Percentiles rank a stretch among this genome's conserved stretches.
These are phyloP conservation scores for Cancer borealis DNA, from an alignment of 2,888 invertebrate genomes.

Conservation along the genomic window DNA sequence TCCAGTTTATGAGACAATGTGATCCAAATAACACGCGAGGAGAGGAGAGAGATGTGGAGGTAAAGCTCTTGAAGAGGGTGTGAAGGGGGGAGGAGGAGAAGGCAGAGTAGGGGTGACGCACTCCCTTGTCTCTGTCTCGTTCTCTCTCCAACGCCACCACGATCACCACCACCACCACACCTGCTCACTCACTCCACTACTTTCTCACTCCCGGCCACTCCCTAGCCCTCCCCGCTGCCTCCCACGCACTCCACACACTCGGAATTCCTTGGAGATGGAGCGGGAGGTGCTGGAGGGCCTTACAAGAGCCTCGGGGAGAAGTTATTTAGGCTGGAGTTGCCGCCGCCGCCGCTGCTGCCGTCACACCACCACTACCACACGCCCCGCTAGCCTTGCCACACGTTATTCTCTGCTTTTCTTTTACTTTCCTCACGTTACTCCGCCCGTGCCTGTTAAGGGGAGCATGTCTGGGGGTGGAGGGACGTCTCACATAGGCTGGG, in stretches of 20 bases:
- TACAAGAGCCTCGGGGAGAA: slow-evolving; percentile 27
- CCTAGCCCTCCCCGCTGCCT: background rate
- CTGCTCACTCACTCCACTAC: slow-evolving; percentile 27
- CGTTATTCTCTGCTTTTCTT: slow-evolving; percentile 15
- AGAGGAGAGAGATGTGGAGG: slow-evolving; percentile 17
- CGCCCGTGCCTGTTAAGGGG: slow-evolving; percentile 24
- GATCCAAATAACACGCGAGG: slow-evolving; percentile 35
- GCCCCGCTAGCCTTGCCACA: slow-evolving; percentile 23
- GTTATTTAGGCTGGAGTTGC: slow-evolving; percentile 33
- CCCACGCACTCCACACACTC: slow-evolving; percentile 31
- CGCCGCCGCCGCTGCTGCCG: background rate
- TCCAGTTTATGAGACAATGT: slow-evolving; percentile 14
- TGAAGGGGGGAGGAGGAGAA: background rate
- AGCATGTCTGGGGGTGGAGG: slow-evolving; percentile 30
- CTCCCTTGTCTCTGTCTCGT: slow-evolving; percentile 31
- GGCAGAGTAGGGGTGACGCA: slow-evolving; percentile 24
- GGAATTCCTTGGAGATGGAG: slow-evolving; percentile 1
- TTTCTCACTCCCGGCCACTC: background rate
- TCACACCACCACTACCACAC: slow-evolving; percentile 41
- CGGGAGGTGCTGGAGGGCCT: background rate
- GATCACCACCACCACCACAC: slow-evolving; percentile 24
- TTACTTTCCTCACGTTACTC: slow-evolving; percentile 38
- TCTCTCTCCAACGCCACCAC: slow-evolving; percentile 32
- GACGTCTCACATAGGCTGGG: background rate
- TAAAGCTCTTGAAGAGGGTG: slow-evolving; percentile 30